These are phyloP conservation scores for Diplazon laetatorius DNA, from an alignment of 2,888 invertebrate genomes.

Conservation along the genomic window DNA sequence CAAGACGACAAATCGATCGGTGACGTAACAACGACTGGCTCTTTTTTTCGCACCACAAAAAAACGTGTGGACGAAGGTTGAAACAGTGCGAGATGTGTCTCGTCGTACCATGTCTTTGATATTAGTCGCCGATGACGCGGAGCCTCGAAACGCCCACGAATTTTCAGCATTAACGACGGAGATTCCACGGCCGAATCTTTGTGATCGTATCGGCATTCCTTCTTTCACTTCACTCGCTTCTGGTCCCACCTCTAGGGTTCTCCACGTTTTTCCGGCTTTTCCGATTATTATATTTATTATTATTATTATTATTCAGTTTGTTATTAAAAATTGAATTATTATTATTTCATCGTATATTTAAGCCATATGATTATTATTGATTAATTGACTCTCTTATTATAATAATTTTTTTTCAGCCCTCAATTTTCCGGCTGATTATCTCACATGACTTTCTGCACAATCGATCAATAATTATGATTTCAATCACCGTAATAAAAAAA, in stretches of 20 bases:
- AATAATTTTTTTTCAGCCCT: too few relatives aligned
- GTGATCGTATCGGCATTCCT: conserved; percentile 70
- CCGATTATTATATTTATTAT: conserved; percentile 43
- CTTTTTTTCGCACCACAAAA: conserved; percentile 16
- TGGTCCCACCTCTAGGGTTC: conserved; percentile 18
- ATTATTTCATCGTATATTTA: conserved; percentile 2
- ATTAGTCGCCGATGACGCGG: conserved; percentile 69
- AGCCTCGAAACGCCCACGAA: conserved; percentile 85
- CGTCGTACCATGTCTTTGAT: conserved; percentile 74
- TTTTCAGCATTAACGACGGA: conserved; percentile 84
- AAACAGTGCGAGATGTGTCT: conserved; percentile 4
- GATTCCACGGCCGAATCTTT: conserved; percentile 78
- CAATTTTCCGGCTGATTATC: too few relatives aligned
- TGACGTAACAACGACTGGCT: conserved; percentile 48
- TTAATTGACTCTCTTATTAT: background rate
- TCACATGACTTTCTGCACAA: too few relatives aligned
- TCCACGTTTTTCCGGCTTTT: conserved; percentile 41
- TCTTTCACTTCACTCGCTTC: conserved; percentile 44
- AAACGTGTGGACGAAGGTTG: background rate
- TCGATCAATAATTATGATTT: too few relatives aligned
- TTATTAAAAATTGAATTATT: too few relatives aligned
- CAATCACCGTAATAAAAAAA: too few relatives aligned
- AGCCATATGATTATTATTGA: background rate
- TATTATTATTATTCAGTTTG: too few relatives aligned
- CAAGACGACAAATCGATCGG: conserved; percentile 51